Base-by-base conservation (phyloP, 2,888 invertebrate species). In the Priocnemis perturbator region DNA sequence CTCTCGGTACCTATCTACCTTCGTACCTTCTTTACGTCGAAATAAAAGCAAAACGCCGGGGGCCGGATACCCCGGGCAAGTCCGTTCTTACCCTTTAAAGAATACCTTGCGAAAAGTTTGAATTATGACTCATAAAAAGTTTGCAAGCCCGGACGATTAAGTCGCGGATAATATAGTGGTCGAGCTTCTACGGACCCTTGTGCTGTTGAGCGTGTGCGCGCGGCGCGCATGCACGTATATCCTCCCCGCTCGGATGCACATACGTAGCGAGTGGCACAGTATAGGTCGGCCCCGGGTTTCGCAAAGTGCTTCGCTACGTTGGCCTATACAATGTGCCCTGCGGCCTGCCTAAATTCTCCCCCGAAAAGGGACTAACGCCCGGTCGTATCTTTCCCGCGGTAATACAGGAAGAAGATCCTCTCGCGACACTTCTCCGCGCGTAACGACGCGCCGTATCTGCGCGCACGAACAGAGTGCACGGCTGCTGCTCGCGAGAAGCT, bases 91-190 rank as follows among this genome's bases (percentile, higher is more conserved):
- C 68, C 69, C 65, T 61, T 67, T 71, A 70, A 81, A 83, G 79
- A 78, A 82, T 75, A 79, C 61, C 68, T 67, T 60, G 67, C 68
- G 80, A 77, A 79, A 85, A 85, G 77, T 82, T 85, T 82, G 82
- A 85, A 78, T 86, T 85, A 86, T 82, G 76, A 79, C 58, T 74
- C 82, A 81, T 82, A 83, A 87, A 87, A 85, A 84, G 74, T 86
- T 87, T 81, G 73, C 80, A 74, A 85, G 78, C 77, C 79, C 77
- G 77, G 80, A 78, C 82, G 85, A 85, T 86, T 85, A 84, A 86
- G 83, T 83, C 78, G 71, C 69, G 73, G 80, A 74, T 85, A 78
- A 84, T 83, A 78, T 79, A 79, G 70, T 67, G 78, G 70, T 45
- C 67, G 53, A 48, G 60, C 59, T 52, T 52, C 37, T 45, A 45